These are phyloP conservation scores for Tenthredo scrophulariae DNA, from an alignment of 2,888 invertebrate genomes.

Conservation along the genomic window DNA sequence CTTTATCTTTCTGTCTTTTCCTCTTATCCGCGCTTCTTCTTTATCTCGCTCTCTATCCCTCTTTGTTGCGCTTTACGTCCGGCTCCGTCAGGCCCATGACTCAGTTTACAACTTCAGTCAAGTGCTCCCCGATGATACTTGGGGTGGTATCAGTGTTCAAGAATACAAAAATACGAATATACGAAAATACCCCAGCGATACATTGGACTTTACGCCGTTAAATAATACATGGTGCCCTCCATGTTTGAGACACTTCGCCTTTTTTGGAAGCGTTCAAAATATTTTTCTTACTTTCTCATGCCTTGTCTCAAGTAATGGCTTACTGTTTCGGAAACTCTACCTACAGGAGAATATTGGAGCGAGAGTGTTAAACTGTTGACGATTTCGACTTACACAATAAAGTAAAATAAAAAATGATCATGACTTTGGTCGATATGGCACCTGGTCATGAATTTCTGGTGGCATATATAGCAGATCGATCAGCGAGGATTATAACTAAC, in stretches of 20 bases:
- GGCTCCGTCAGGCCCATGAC: conserved; percentile 36
- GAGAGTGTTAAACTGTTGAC: too few species aligned
- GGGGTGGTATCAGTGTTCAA: conserved; percentile 23
- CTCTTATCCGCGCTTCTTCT: neutral
- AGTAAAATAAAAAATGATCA: neutral
- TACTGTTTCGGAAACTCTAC: too few species aligned
- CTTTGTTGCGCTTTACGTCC: conserved; percentile 13
- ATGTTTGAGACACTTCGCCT: neutral
- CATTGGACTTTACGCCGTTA: neutral
- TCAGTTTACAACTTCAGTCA: conserved; percentile 50
- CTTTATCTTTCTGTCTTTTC: neutral
- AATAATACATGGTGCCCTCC: conserved; percentile 21
- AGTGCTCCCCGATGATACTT: conserved; percentile 47
- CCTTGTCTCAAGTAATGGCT: too few species aligned
- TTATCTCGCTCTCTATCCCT: conserved; percentile 10
- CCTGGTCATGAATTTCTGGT: neutral
- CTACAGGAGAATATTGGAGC: too few species aligned
- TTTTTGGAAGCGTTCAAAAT: conserved; percentile 1
- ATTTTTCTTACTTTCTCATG: neutral
- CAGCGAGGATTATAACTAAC: conserved; percentile 3
- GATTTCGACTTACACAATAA: neutral
- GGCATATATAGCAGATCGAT: neutral
- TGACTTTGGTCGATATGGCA: neutral
- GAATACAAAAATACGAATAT: conserved; percentile 41
- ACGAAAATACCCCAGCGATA: conserved; percentile 28